Evolutionary conservation across 2,797 vertebrate genomes (phyloP).

Genomic region (Catharus ustulatus): DNA sequence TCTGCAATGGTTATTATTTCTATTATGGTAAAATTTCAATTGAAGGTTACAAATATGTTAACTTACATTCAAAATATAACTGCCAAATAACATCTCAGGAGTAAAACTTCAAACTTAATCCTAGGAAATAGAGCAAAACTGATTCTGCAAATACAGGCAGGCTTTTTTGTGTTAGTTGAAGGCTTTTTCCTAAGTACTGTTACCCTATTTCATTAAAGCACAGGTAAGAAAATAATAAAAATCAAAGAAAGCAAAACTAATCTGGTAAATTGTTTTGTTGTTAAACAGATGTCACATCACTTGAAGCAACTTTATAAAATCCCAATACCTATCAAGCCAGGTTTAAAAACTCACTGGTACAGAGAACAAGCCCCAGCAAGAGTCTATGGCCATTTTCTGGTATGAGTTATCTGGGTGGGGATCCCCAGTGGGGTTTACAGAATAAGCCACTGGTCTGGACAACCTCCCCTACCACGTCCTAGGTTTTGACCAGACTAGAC

Average conservation of each 20-base stretch:
- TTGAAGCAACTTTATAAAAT: background rate
- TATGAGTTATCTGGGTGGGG: background rate
- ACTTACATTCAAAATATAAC: background rate
- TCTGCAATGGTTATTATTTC: background rate
- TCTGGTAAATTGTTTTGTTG: background rate
- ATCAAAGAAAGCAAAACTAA: background rate
- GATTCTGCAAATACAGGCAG: background rate
- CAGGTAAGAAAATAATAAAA: background rate
- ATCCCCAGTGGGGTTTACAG: background rate
- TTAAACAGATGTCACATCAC: background rate
- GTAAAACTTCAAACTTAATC: background rate
- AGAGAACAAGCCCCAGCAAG: background rate
- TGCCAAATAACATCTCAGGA: background rate
- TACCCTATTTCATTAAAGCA: background rate
- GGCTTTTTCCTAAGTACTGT: background rate
- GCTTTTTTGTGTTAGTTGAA: background rate
- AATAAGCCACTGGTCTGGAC: background rate
- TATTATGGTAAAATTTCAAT: background rate
- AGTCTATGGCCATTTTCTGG: background rate
- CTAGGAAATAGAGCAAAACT: background rate
- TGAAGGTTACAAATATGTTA: background rate
- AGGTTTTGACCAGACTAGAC: background rate
- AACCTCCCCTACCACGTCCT: background rate
- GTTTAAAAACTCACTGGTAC: background rate
- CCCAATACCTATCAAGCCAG: background rate